Evolutionary conservation across 1,140 invertebrate genomes (phyloP).

Genomic region (Aporrectodea caliginosa): DNA sequence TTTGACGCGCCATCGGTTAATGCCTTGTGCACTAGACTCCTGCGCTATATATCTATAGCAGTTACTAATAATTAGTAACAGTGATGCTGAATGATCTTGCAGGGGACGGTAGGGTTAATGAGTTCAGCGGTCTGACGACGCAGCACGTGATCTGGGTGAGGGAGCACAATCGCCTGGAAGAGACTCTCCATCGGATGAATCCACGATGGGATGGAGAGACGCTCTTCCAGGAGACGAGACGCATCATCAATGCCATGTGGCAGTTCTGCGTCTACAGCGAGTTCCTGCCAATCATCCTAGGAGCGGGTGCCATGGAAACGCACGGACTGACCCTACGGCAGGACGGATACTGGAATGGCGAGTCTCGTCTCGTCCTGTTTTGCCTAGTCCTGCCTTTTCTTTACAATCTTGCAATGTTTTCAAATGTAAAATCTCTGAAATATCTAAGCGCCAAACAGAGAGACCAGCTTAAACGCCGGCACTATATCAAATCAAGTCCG

Average conservation of each 20-base stretch:
- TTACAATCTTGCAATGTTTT: too few relatives aligned
- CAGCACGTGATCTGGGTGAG: slow-evolving; percentile 95
- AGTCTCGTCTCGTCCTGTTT: slow-evolving; percentile 9
- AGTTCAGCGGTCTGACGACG: slow-evolving; percentile 78
- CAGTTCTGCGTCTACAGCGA: slow-evolving; percentile 84
- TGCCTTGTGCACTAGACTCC: too few relatives aligned
- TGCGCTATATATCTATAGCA: too few relatives aligned
- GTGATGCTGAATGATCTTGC: too few relatives aligned
- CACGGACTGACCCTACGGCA: slow-evolving; percentile 1
- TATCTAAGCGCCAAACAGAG: too few relatives aligned
- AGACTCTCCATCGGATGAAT: slow-evolving; percentile 70
- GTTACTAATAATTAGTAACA: too few relatives aligned
- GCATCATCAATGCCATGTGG: slow-evolving; percentile 72
- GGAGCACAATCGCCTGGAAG: slow-evolving; percentile 88
- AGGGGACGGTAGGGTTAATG: slow-evolving; percentile 85
- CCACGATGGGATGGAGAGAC: slow-evolving; percentile 64
- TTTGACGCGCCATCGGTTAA: too few relatives aligned
- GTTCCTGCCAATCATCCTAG: slow-evolving; percentile 77
- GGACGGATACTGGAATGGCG: slow-evolving; percentile 28
- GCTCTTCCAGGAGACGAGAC: slow-evolving; percentile 79
- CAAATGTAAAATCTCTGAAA: too few relatives aligned
- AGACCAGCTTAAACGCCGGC: too few relatives aligned
- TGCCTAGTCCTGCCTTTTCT: slow-evolving; percentile 4
- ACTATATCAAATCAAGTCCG: too few relatives aligned
- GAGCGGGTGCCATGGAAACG: slow-evolving; percentile 46